Conservation (phyloP, 2,113 vertebrate species). For the Hyaena hyaena region DNA sequence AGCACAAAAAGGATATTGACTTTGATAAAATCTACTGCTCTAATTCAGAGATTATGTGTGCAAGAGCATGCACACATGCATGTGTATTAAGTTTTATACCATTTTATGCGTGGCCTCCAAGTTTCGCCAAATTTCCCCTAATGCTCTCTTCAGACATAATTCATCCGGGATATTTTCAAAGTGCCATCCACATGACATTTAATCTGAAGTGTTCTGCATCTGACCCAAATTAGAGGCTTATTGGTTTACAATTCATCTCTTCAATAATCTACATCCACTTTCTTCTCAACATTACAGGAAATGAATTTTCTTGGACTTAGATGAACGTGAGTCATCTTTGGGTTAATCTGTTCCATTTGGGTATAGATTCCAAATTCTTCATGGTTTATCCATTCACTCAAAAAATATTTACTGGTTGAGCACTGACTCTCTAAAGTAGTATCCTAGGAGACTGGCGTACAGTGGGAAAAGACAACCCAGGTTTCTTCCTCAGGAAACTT, state of each 20-base stretch:
- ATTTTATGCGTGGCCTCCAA: background rate
- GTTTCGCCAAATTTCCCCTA: background rate
- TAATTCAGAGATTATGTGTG: background rate
- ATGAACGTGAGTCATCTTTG: conserved; percentile 40
- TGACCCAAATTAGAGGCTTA: background rate
- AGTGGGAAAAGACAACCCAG: background rate
- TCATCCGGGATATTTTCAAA: conserved; percentile 20
- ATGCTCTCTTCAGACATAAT: conserved; percentile 13
- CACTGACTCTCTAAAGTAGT: background rate
- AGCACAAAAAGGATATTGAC: background rate
- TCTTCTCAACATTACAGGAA: conserved; percentile 10
- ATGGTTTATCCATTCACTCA: conserved; percentile 61
- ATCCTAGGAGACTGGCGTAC: background rate
- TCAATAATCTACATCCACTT: background rate
- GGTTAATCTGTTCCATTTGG: conserved; percentile 47
- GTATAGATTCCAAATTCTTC: conserved; percentile 46
- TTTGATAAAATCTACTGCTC: background rate
- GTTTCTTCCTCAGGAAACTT: conserved; percentile 11
- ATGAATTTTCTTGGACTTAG: conserved; percentile 45
- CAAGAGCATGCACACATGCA: too few species aligned
- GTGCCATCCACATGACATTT: background rate
- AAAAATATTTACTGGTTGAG: conserved; percentile 53
- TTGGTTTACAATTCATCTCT: background rate
- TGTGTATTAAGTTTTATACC: background rate
- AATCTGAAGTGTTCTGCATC: conserved; percentile 16